phyloP scores from a whole-genome alignment of 1,140 invertebrate species.

The Monomorium pharaonis region DNA sequence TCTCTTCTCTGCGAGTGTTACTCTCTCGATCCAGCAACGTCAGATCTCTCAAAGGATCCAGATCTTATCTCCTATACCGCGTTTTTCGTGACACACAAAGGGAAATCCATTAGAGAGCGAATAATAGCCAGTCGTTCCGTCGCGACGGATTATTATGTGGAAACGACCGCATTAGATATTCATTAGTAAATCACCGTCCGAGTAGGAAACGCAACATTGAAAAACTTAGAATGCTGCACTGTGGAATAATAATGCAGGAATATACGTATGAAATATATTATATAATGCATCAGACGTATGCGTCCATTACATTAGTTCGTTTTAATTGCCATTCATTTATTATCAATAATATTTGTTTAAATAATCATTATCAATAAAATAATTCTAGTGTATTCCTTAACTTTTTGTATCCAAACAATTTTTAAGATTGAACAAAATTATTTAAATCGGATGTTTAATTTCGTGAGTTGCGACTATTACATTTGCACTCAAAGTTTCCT shows the following conservation, averaged over 20 bases:
- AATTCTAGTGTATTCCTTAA: neutral
- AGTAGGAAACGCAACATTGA: conserved; percentile 20
- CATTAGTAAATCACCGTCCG: conserved; percentile 43
- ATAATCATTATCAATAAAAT: neutral
- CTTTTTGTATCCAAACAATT: neutral
- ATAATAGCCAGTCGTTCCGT: conserved; percentile 16
- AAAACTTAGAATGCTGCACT: conserved; percentile 5
- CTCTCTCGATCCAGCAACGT: neutral
- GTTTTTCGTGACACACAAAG: conserved; percentile 10
- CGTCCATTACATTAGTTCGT: neutral
- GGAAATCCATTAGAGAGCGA: conserved; percentile 33
- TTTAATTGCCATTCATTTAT: neutral
- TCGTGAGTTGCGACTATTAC: neutral
- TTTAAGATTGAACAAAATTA: neutral
- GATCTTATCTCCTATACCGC: conserved; percentile 24
- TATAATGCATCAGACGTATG: no score
- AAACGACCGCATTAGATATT: conserved; percentile 57
- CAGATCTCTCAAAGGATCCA: neutral
- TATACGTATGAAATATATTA: neutral
- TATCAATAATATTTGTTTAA: neutral
- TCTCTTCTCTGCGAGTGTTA: conserved; percentile 1
- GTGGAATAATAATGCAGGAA: neutral
- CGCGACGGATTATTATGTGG: conserved; percentile 47
- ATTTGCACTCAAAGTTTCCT: neutral
- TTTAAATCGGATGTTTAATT: neutral